Evolutionary conservation across 2,113 vertebrate genomes (phyloP).

Genomic region (Panthera tigris): DNA sequence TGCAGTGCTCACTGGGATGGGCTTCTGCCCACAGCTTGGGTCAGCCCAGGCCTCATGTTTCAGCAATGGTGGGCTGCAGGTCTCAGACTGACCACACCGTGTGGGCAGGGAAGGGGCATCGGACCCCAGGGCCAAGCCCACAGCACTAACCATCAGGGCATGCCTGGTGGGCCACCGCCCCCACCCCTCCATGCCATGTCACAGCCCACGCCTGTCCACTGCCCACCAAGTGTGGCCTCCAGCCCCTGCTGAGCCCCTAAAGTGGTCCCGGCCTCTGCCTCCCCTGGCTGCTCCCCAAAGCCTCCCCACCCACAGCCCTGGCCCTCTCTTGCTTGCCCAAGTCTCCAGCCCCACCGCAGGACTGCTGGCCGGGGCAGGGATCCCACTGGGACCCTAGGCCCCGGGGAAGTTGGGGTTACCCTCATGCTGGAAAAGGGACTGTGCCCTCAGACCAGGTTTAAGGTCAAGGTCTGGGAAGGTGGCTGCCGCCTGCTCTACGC

Average conservation of each 20-base stretch:
- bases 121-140: not conserved
- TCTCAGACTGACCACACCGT: too few species aligned
- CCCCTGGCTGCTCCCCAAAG: not conserved
- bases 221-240: not conserved
- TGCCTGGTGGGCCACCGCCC: not conserved
- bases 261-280: not conserved
- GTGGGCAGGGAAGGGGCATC: not conserved
- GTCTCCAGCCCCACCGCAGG: not conserved
- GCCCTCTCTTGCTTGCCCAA: not conserved
- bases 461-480: not conserved
- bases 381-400: not conserved
- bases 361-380: not conserved
- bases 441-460: not conserved
- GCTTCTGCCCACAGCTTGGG: not conserved
- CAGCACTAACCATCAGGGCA: not conserved
- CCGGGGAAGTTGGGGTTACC: not conserved
- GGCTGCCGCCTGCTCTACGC: not conserved
- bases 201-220: too few species aligned
- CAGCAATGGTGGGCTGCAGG: fast-evolving
- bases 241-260: not conserved
- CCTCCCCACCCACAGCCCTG: not conserved
- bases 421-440: not conserved
- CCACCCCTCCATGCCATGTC: fast-evolving
- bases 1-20: fast-evolving
- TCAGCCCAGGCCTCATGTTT: not conserved